Base-by-base conservation (phyloP, 2,113 vertebrate species). In the Gobiocypris rarus region DNA sequence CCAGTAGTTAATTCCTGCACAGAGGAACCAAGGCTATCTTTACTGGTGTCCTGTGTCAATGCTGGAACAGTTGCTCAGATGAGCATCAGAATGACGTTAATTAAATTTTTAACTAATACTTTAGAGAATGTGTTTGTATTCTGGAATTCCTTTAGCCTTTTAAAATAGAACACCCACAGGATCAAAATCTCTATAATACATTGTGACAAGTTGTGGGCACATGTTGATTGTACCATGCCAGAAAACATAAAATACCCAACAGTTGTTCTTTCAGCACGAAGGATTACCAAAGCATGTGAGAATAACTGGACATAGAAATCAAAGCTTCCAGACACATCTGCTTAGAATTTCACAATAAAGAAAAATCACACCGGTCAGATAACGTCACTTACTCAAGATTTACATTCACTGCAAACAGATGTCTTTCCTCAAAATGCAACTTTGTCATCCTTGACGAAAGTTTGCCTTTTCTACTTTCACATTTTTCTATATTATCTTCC, bases 101-200 rank as follows among this genome's bases (percentile, higher is more conserved):
- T 90, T 88, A 87, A 92, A 93, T 94, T 94, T 94, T 91, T 92
- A 91, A 89, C 86, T 92, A 94, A 95, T 94, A 92, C 91, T 93
- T 91, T 92, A 63, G 93, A 93, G 94, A 95, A 89, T 92, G 91
- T 86, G 88, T 92, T 94, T 92, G 89, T 93, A 95, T 92, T 85
- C 86, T 88, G 89, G 89, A 94, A 94, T 94, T 94, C 87, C 89
- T 91, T 89, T 15, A 86, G 89, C 88, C 89, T 93, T 90, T 91
- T 89, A 93, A 94, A 94, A 94, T 92, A 94, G 91, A 91, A 89
- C 86, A 92, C 89, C 38, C 38, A 79, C 84, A 82, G 84, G 83
- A 84, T 89, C 74, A 91, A 89, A 89, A 87, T 83, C 87, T 84
- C 86, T 91, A 93, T 90, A 93, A 93, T 90, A 91, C 75, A 88